Evolutionary conservation across 2,113 vertebrate genomes (phyloP), one percentile per base, ranked within the genome.

Genomic region (Thunnus maccoyii): DNA sequence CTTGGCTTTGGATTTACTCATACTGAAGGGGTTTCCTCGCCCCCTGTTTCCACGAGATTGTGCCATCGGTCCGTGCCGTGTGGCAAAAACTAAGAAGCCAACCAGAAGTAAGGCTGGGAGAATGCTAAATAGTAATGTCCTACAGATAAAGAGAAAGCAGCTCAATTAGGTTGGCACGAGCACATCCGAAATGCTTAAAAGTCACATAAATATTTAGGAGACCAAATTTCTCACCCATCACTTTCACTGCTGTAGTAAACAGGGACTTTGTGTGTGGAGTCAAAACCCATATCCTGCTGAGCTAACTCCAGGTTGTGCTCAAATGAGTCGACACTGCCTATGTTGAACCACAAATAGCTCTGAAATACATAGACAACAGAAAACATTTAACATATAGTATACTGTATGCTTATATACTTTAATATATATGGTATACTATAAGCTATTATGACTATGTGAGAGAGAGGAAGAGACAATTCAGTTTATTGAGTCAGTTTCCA

Each of bases 261-360:
- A 61, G 97, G 96, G 36, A 99, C 88, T 78, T 95, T 95, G 74
- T 96, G 96, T 95, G 67, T 96, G 96, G 88, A 95, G 79, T 84
- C 83, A 15, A 86, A 41, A 56, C 82, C 86, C 22, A 88, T 36
- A 84, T 99, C 97, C 51, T 95, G 92, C 84, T 99, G 97, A 52
- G 96, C 95, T 11, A 95, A 95, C 94, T 98, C 97, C 85, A 99
- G 94, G 84, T 99, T 99, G 58, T 96, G 94, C 85, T 99, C 98
- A 93, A 99, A 99, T 58, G 98, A 97, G 65, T 99, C 96, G 87
- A 99, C 97, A 1, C 98, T 99, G 82, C 98, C 98, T 58, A 99
- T 99, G 92, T 99, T 99, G 94, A 99, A 99, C 98, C 98, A 99
- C 83, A 99, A 94, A 18, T 97, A 98, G 76, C 56, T 94, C 96